A percentile compares a stretch with the other conserved stretches of the same genome.
These are phyloP conservation scores for Remorina albescens DNA, from an alignment of 2,797 vertebrate species.

Conservation along the genomic window DNA sequence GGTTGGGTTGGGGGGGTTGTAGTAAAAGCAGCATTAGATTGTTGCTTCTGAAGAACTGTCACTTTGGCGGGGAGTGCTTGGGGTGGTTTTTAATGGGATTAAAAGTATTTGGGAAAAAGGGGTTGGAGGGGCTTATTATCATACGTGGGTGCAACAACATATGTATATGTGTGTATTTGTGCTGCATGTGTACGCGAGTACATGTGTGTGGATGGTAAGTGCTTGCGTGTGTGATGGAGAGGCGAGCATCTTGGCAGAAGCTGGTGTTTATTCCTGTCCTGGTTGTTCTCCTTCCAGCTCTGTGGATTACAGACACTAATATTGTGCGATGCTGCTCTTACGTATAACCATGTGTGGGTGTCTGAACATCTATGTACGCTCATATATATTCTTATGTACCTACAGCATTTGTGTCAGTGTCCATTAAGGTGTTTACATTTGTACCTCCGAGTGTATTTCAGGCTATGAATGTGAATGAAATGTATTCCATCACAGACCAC, in stretches of 20 bases:
- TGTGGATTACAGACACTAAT: constrained; percentile 69
- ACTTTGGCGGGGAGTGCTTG: constrained; percentile 58
- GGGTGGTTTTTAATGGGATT: constrained; percentile 71
- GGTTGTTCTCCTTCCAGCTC: constrained; percentile 70
- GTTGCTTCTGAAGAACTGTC: constrained; percentile 58
- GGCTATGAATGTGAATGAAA: constrained; percentile 48
- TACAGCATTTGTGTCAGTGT: neutral
- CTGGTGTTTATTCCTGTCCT: constrained; percentile 62
- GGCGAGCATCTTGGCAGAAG: constrained; percentile 56
- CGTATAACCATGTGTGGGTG: constrained; percentile 13
- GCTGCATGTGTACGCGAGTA: constrained; percentile 16
- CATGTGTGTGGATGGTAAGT: constrained; percentile 17
- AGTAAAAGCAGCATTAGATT: constrained; percentile 33
- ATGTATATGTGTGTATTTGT: constrained; percentile 10
- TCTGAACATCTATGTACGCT: constrained; percentile 2
- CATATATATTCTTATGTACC: constrained; percentile 2
- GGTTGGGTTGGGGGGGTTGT: too few species aligned
- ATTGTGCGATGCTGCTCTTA: constrained; percentile 30
- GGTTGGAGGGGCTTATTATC: constrained; percentile 53
- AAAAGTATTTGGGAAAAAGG: constrained; percentile 59
- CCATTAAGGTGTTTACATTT: constrained; percentile 23
- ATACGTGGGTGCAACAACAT: constrained; percentile 44
- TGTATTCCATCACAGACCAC: constrained; percentile 50
- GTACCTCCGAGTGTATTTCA: constrained; percentile 27
- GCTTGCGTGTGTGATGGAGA: constrained; percentile 33